Evolutionary conservation across 1,140 invertebrate species (phyloP).

Genomic region (Pseudachorutes palmiensis): DNA sequence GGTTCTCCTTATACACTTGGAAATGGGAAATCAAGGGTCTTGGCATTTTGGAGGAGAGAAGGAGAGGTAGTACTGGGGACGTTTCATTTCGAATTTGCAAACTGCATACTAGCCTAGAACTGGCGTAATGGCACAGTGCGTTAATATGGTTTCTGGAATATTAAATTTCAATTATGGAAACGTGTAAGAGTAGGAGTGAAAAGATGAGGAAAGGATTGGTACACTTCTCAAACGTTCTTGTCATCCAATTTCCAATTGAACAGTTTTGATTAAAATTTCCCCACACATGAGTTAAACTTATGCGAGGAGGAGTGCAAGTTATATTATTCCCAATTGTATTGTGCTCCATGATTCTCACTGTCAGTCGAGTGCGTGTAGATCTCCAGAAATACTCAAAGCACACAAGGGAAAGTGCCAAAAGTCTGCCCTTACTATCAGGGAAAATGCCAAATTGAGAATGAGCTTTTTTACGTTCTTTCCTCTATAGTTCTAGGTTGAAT

Average conservation of each 20-base stretch:
- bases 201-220: background rate
- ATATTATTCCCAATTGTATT: constrained; percentile 1
- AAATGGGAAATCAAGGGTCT: too few relatives aligned
- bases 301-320: too few relatives aligned
- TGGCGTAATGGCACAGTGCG: background rate
- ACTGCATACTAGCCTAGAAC: background rate
- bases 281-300: too few relatives aligned
- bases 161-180: constrained; percentile 7
- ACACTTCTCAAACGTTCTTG: background rate
- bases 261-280: background rate
- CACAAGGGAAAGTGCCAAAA: background rate
- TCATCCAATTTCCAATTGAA: background rate
- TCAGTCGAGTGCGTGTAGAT: too few relatives aligned
- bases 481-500: background rate
- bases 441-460: background rate
- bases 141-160: constrained; percentile 3
- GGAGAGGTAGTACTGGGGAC: too few relatives aligned
- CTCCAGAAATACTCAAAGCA: too few relatives aligned
- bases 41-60: background rate
- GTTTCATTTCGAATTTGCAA: too few relatives aligned
- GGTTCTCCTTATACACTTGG: background rate
- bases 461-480: background rate
- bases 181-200: background rate
- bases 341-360: background rate
- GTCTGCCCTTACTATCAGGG: background rate